Evolutionary conservation across 2,797 vertebrate species (phyloP).

Genomic region (Sardinella longiceps): DNA sequence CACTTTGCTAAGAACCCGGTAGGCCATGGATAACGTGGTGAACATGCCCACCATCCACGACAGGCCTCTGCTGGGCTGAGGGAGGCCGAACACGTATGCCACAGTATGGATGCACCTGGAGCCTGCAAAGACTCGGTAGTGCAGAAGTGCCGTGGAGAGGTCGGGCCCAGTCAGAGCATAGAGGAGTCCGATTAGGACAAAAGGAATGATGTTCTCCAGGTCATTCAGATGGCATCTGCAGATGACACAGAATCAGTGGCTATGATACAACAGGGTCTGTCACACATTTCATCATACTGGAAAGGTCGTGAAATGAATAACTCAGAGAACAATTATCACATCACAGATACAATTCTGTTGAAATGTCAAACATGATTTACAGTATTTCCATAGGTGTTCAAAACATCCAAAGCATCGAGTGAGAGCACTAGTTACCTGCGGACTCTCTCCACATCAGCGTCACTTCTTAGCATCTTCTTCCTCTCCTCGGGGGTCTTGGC

Average conservation of each 20-base stretch:
- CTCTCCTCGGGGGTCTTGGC: slow-evolving; percentile 71
- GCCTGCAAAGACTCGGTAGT: slow-evolving; percentile 84
- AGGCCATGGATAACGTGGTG: neutral
- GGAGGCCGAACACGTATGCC: slow-evolving; percentile 77
- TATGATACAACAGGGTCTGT: neutral
- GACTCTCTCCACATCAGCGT: slow-evolving; percentile 83
- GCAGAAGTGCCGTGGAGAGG: slow-evolving; percentile 78
- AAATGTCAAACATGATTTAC: neutral
- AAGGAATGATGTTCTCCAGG: slow-evolving; percentile 89
- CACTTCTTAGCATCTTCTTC: slow-evolving; percentile 73
- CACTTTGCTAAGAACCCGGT: slow-evolving; percentile 3
- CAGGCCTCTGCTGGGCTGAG: slow-evolving; percentile 83
- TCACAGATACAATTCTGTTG: neutral
- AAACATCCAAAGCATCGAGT: neutral
- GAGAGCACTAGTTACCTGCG: slow-evolving; percentile 73
- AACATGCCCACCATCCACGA: slow-evolving; percentile 56
- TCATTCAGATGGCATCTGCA: slow-evolving; percentile 90
- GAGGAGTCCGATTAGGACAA: slow-evolving; percentile 83
- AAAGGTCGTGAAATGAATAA: neutral
- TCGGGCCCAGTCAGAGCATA: slow-evolving; percentile 82
- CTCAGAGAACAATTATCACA: neutral
- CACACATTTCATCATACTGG: neutral
- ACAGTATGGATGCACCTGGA: slow-evolving; percentile 82
- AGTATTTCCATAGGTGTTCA: neutral
- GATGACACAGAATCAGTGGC: neutral